phyloP scores from a whole-genome alignment of 92 coral and sea anemone species.

The Epizoanthus scotinus region DNA sequence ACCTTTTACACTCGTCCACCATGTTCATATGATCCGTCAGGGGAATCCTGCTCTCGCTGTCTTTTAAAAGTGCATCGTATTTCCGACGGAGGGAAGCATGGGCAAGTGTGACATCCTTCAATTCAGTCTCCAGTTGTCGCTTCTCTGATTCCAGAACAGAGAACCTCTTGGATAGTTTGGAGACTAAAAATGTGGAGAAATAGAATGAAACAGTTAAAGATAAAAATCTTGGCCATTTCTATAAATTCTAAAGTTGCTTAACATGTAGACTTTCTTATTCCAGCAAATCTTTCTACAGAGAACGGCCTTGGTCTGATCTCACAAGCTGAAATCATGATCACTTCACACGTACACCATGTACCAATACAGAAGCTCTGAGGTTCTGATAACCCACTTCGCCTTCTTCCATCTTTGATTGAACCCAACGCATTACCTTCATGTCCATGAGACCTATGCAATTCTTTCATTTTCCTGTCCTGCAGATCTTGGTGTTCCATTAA shows the following conservation, averaged over 20 bases:
- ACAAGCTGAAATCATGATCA: too few species aligned
- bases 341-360: too few species aligned
- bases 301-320: too few species aligned
- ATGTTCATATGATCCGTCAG: slow-evolving; percentile 79
- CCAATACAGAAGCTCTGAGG: too few species aligned
- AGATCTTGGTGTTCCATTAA: slow-evolving; percentile 95
- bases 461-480: slow-evolving; percentile 79
- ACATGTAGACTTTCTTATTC: not conserved
- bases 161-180: slow-evolving; percentile 81
- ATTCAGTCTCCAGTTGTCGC: slow-evolving; percentile 72
- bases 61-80: slow-evolving; percentile 61
- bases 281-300: not conserved
- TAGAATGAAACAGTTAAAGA: not conserved
- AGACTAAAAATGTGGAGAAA: slow-evolving; percentile 51
- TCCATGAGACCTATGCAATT: slow-evolving; percentile 75
- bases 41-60: slow-evolving; percentile 69
- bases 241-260: too few species aligned
- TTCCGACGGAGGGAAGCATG: slow-evolving; percentile 61
- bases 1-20: slow-evolving; percentile 95
- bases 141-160: slow-evolving; percentile 77
- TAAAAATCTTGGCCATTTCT: not conserved
- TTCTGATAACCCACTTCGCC: too few species aligned
- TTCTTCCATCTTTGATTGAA: not conserved
- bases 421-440: slow-evolving; percentile 65
- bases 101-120: slow-evolving; percentile 72